phyloP scores from a whole-genome alignment of 2,797 vertebrate species.

The Amblyopsis hoosieri region DNA sequence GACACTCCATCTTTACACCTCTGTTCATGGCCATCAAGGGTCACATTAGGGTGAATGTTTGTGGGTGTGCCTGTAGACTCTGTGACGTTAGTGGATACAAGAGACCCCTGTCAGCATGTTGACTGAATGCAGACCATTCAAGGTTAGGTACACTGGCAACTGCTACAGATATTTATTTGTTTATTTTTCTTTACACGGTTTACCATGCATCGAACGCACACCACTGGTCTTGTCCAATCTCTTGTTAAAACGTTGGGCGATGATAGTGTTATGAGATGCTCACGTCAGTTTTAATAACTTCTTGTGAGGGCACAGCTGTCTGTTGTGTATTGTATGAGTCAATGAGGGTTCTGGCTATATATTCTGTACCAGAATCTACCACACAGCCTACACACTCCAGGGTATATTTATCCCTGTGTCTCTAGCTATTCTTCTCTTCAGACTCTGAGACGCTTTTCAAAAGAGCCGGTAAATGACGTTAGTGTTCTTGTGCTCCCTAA shows the following conservation, averaged over 20 bases:
- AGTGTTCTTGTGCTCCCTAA: conserved; percentile 46
- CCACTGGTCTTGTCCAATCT: conserved; percentile 21
- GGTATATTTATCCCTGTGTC: conserved; percentile 55
- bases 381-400: conserved; percentile 62
- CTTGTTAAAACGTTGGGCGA: conserved; percentile 26
- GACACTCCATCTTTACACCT: conserved; percentile 28
- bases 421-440: conserved; percentile 58
- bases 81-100: conserved; percentile 31
- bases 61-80: conserved; percentile 7
- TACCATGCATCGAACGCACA: conserved; percentile 25
- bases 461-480: conserved; percentile 56
- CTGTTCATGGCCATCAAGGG: conserved; percentile 24
- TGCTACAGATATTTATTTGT: conserved; percentile 42
- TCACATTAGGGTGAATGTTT: conserved; percentile 42
- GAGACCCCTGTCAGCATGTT: conserved; percentile 27
- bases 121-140: conserved; percentile 50
- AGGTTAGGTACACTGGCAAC: conserved; percentile 28
- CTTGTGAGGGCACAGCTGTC: conserved; percentile 48
- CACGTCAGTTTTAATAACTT: conserved; percentile 17
- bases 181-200: conserved; percentile 40
- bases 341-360: conserved; percentile 14
- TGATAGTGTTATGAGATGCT: conserved; percentile 33
- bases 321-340: not conserved
- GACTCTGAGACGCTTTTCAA: conserved; percentile 64
- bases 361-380: conserved; percentile 21